These are phyloP conservation scores for Holotrichia oblita DNA, from an alignment of 1,140 invertebrate species.

Conservation along the genomic window DNA sequence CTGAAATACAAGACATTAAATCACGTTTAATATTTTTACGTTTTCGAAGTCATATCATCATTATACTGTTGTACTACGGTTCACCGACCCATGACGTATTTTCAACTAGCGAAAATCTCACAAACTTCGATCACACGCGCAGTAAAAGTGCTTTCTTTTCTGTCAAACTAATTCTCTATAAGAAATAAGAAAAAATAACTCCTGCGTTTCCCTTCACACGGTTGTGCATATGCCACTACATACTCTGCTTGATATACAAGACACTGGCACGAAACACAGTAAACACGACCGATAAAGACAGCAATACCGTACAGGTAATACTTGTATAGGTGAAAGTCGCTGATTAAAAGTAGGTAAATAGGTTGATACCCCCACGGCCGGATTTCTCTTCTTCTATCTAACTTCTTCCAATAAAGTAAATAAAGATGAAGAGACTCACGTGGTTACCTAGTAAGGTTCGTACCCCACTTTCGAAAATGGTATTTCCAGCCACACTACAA, in stretches of 20 bases:
- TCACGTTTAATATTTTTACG: not conserved
- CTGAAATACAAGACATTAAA: no score
- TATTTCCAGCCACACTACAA: constrained; percentile 48
- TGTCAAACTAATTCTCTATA: not conserved
- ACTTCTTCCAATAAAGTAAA: constrained; percentile 37
- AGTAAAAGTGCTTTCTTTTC: constrained; percentile 42
- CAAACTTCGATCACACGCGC: not conserved
- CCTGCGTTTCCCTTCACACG: constrained; percentile 32
- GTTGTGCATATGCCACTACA: not conserved
- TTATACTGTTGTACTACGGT: not conserved
- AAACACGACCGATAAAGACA: constrained; percentile 35
- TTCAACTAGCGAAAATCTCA: constrained; percentile 26
- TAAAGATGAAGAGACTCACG: constrained; percentile 50
- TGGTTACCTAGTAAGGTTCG: constrained; percentile 51
- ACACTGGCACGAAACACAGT: constrained; percentile 10
- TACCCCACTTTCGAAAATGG: constrained; percentile 54
- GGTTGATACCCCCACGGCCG: constrained; percentile 53
- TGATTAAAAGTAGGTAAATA: constrained; percentile 59
- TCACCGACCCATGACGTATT: constrained; percentile 9
- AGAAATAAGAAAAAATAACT: not conserved
- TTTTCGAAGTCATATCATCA: not conserved
- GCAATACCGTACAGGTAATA: constrained; percentile 32
- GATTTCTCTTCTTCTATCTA: constrained; percentile 52
- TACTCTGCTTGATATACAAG: not conserved
- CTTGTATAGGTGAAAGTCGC: constrained; percentile 58